Percentiles rank a stretch among this genome's conserved stretches.
Conservation (phyloP, 2,888 invertebrate species). For the Globia sparganii region DNA sequence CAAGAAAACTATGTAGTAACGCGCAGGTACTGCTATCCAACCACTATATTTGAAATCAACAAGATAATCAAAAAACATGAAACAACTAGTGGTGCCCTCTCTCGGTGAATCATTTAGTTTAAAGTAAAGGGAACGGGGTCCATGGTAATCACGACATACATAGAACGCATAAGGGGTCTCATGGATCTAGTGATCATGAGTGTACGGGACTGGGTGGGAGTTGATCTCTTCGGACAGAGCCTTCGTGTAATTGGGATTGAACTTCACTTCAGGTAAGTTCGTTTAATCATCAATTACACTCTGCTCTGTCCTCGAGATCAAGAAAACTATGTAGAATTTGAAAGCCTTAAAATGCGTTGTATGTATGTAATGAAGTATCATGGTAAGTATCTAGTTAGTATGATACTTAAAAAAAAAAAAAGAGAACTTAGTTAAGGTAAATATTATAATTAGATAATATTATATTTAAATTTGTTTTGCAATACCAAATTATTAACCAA, state of each 20-base stretch:
- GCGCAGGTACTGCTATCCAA: no score
- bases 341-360: not conserved
- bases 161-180: no score
- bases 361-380: not conserved
- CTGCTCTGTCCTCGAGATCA: constrained; percentile 1
- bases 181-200: not conserved
- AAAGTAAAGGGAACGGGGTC: no score
- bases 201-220: not conserved
- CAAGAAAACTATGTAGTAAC: no score
- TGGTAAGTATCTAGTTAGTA: not conserved
- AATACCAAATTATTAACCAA: no score
- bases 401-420: not conserved
- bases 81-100: no score
- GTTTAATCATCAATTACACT: constrained; percentile 13
- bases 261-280: constrained; percentile 11
- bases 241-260: not conserved
- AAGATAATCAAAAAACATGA: no score
- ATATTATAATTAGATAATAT: no score
- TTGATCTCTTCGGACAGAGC: no score
- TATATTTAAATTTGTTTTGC: not conserved
- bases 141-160: no score
- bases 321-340: not conserved
- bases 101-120: no score
- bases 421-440: not conserved
- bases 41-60: no score